These are phyloP conservation scores for Gobio gobio DNA, from an alignment of 2,113 vertebrate species.

Conservation along the genomic window DNA sequence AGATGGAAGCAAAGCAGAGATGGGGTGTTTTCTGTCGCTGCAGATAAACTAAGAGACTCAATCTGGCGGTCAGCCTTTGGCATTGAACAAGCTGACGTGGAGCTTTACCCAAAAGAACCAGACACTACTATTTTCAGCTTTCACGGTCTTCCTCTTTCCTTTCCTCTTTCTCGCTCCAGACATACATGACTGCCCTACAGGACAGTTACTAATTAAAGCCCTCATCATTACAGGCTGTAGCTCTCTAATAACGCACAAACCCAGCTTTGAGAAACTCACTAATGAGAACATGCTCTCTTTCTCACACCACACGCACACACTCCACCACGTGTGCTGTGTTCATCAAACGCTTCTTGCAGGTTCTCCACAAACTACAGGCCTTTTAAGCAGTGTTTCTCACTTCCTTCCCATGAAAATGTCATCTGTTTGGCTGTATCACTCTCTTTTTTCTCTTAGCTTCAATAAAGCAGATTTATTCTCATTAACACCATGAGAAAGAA, in stretches of 20 bases:
- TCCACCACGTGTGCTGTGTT: not conserved
- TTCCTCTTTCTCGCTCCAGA: not conserved
- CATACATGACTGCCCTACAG: conserved; percentile 10
- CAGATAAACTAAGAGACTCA: not conserved
- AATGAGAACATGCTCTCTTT: conserved; percentile 3
- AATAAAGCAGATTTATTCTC: conserved; percentile 4
- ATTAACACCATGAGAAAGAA: not conserved
- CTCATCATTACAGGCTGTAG: conserved; percentile 27
- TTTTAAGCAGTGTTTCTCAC: not conserved
- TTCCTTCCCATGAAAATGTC: not conserved
- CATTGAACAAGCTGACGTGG: not conserved
- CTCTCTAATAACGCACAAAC: conserved; percentile 16
- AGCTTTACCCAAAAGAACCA: conserved; percentile 1
- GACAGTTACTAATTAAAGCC: conserved; percentile 40
- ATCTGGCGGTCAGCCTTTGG: not conserved
- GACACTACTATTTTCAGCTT: not conserved
- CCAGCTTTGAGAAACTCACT: conserved; percentile 6
- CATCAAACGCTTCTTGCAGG: not conserved
- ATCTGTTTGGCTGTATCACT: not conserved
- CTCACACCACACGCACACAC: conserved; percentile 16
- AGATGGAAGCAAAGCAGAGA: not conserved
- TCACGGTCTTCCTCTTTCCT: not conserved
- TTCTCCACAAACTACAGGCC: not conserved
- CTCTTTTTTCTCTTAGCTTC: not conserved
- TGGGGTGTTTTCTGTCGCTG: not conserved